Evolutionary conservation across 2,888 invertebrate genomes (phyloP).

Genomic region (Ormyrus rosae): DNA sequence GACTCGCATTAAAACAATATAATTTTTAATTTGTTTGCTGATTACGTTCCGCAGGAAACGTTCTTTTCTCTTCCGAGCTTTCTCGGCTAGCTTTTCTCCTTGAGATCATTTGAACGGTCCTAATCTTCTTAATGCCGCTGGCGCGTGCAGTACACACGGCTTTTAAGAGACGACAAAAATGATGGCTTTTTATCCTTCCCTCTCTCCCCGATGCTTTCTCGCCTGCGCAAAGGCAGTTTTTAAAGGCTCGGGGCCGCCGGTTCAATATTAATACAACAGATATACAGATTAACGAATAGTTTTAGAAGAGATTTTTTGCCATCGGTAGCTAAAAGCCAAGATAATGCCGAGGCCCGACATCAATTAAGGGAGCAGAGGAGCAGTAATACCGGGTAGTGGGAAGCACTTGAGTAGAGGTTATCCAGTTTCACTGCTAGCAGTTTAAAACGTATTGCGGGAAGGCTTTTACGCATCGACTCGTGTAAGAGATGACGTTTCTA

Average conservation of each 20-base stretch:
- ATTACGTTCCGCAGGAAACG: conserved; percentile 4
- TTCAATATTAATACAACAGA: conserved; percentile 33
- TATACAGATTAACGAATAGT: conserved; percentile 27
- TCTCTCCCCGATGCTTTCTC: not conserved
- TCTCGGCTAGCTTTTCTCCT: conserved; percentile 1
- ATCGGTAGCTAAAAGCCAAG: conserved; percentile 26
- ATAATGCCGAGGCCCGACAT: conserved; percentile 36
- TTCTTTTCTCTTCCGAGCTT: not conserved
- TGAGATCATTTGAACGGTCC: conserved; percentile 10
- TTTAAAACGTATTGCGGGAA: conserved; percentile 31
- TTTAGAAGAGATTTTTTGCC: not conserved
- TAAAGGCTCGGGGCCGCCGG: not conserved
- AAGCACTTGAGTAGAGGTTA: conserved; percentile 32
- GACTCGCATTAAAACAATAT: conserved; percentile 9
- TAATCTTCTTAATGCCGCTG: conserved; percentile 29
- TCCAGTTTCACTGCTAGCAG: conserved; percentile 23
- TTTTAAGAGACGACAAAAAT: not conserved
- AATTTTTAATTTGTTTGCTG: conserved; percentile 40
- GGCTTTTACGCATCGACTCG: conserved; percentile 19
- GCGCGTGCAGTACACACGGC: not conserved
- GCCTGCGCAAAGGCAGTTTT: not conserved
- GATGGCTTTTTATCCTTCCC: not conserved
- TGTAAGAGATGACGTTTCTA: not conserved
- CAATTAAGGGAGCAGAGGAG: conserved; percentile 32
- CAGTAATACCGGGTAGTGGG: conserved; percentile 11